Conservation (phyloP, 1,140 invertebrate genomes). For the Diprion similis region DNA sequence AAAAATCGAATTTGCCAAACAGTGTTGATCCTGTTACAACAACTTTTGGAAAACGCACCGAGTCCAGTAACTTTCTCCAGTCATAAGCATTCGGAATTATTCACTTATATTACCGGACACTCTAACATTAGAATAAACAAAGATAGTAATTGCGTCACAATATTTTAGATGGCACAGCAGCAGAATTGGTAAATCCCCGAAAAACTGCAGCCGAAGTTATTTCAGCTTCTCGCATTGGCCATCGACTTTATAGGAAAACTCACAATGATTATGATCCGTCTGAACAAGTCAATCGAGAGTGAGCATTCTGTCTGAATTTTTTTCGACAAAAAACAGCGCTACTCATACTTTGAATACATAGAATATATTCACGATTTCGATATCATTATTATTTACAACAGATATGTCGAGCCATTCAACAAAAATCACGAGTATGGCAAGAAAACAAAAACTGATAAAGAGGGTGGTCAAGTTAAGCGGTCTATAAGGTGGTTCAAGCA, state of each 20-base stretch:
- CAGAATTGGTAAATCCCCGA: neutral
- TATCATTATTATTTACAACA: conserved; percentile 19
- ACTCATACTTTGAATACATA: neutral
- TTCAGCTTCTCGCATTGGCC: neutral
- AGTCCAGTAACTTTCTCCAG: conserved; percentile 20
- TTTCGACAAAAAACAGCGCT: neutral
- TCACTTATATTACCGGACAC: neutral
- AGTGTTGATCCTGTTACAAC: conserved; percentile 34
- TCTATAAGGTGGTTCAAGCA: conserved; percentile 33
- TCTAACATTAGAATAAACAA: conserved; percentile 8
- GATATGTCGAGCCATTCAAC: conserved; percentile 34
- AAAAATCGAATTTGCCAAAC: conserved; percentile 34
- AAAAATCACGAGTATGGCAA: conserved; percentile 33
- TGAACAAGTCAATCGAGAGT: conserved; percentile 36
- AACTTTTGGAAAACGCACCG: conserved; percentile 33
- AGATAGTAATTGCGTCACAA: neutral
- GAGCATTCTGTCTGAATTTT: conserved; percentile 16
- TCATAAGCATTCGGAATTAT: neutral
- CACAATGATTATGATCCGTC: conserved; percentile 34
- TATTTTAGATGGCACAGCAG: conserved; percentile 16
- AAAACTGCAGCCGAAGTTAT: conserved; percentile 8
- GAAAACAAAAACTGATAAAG: conserved; percentile 11
- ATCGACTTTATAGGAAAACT: conserved; percentile 32
- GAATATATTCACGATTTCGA: conserved; percentile 10
- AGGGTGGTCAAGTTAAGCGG: conserved; percentile 28